A percentile compares a stretch with the other conserved stretches of the same genome.
Conservation (phyloP, 1,140 invertebrate genomes). For the Sarcophaga peregrina region DNA sequence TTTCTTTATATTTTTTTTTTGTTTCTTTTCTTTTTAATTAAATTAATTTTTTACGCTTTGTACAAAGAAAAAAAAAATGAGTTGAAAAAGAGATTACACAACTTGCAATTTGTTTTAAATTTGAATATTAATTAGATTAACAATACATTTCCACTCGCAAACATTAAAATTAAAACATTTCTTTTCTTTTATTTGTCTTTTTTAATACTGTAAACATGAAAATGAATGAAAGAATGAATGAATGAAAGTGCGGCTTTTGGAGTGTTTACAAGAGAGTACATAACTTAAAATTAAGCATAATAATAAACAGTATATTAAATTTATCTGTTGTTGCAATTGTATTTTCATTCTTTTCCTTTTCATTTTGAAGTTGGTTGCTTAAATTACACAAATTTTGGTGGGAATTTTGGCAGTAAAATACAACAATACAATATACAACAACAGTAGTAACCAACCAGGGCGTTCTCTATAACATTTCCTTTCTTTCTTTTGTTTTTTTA, state of each 20-base stretch:
- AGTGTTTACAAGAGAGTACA: constrained; percentile 23
- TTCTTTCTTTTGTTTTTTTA: too few species aligned
- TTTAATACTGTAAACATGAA: too few species aligned
- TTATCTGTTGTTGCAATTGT: neutral
- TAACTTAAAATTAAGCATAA: constrained; percentile 36
- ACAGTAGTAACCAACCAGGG: neutral
- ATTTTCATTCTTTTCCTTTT: neutral
- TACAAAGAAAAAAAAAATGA: neutral
- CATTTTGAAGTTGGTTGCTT: neutral
- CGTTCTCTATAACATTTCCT: too few species aligned
- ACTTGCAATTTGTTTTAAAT: too few species aligned
- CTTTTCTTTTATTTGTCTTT: too few species aligned
- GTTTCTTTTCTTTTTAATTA: constrained; percentile 4
- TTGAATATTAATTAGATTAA: too few species aligned
- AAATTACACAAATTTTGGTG: neutral
- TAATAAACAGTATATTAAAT: neutral
- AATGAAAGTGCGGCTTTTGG: neutral
- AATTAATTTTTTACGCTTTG: constrained; percentile 17
- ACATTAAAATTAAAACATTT: too few species aligned
- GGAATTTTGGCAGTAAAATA: constrained; percentile 1
- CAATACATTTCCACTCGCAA: too few species aligned
- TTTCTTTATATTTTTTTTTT: neutral
- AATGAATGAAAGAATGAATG: too few species aligned
- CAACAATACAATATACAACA: neutral
- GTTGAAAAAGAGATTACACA: neutral